Conservation (phyloP, 2,797 vertebrate genomes). For the Scyliorhinus canicula region DNA sequence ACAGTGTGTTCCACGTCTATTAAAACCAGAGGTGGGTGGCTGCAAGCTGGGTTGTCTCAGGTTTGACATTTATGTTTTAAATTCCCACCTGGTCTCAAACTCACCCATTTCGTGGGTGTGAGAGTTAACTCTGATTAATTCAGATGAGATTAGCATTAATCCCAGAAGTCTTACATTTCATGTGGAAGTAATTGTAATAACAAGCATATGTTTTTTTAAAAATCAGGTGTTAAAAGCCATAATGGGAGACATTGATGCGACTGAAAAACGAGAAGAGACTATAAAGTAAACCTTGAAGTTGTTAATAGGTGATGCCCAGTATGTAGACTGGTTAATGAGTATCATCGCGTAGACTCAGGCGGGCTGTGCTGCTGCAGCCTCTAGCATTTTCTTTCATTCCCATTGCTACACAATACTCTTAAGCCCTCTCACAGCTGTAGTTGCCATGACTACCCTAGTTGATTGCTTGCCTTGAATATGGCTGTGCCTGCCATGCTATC, state of each 20-base stretch:
- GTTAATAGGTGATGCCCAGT: neutral
- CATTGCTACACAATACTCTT: neutral
- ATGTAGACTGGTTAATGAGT: neutral
- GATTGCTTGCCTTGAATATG: neutral
- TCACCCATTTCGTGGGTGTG: neutral
- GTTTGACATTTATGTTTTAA: neutral
- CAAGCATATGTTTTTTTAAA: neutral
- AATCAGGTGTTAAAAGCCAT: neutral
- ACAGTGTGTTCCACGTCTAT: neutral
- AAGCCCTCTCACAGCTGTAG: neutral
- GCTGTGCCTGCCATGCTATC: neutral
- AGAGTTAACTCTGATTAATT: neutral
- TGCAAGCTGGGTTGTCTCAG: neutral
- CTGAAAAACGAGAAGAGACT: neutral
- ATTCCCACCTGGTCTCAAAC: neutral
- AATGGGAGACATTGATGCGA: neutral
- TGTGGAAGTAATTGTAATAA: neutral
- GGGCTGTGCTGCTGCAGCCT: neutral
- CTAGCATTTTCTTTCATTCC: neutral
- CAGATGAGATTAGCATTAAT: neutral
- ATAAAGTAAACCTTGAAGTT: neutral
- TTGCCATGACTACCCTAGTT: conserved; percentile 10
- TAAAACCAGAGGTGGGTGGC: neutral
- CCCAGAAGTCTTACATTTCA: neutral
- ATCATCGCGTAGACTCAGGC: neutral